Evolutionary conservation across 1,140 invertebrate species (phyloP).

Genomic region (Lordiphosa clarofinis): DNA sequence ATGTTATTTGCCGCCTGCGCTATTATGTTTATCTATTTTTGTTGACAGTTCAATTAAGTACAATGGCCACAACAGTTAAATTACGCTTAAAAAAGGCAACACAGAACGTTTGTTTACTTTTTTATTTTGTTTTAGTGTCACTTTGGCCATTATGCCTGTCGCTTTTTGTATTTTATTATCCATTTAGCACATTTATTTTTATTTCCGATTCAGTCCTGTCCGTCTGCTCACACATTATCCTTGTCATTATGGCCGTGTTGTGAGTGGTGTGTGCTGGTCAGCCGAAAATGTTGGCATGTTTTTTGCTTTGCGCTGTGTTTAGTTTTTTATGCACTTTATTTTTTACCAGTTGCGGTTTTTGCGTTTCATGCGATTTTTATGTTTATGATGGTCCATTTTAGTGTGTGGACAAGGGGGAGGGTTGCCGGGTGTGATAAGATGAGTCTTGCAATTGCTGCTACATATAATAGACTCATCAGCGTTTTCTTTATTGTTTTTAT

Average conservation of each 20-base stretch:
- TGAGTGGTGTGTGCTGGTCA: slow-evolving; percentile 46
- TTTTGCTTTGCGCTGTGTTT: slow-evolving; percentile 37
- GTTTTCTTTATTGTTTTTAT: slow-evolving; percentile 58
- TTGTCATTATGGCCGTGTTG: slow-evolving; percentile 34
- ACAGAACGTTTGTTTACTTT: slow-evolving; percentile 23
- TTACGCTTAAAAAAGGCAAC: slow-evolving; percentile 64
- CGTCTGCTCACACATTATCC: slow-evolving; percentile 56
- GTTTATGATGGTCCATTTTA: slow-evolving; percentile 38
- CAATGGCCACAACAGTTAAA: slow-evolving; percentile 72
- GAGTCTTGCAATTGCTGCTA: slow-evolving; percentile 43
- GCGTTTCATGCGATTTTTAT: slow-evolving; percentile 12
- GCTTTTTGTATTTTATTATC: slow-evolving; percentile 72
- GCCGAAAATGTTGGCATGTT: slow-evolving; percentile 58
- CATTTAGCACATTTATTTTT: slow-evolving; percentile 78
- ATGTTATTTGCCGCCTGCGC: slow-evolving; percentile 24
- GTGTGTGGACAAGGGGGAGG: slow-evolving; percentile 35
- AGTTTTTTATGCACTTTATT: slow-evolving; percentile 68
- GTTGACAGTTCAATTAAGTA: slow-evolving; percentile 74
- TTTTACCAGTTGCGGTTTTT: slow-evolving; percentile 67
- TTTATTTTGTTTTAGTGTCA: slow-evolving; percentile 40
- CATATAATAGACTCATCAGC: slow-evolving; percentile 70
- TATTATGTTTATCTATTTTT: slow-evolving; percentile 70
- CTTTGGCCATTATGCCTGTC: slow-evolving; percentile 69
- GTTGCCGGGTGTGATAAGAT: slow-evolving; percentile 33
- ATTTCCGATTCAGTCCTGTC: slow-evolving; percentile 46